These are phyloP conservation scores for Heliocidaris erythrogramma DNA, from an alignment of 35 echinoderm and acorn worm species.

Conservation along the genomic window DNA sequence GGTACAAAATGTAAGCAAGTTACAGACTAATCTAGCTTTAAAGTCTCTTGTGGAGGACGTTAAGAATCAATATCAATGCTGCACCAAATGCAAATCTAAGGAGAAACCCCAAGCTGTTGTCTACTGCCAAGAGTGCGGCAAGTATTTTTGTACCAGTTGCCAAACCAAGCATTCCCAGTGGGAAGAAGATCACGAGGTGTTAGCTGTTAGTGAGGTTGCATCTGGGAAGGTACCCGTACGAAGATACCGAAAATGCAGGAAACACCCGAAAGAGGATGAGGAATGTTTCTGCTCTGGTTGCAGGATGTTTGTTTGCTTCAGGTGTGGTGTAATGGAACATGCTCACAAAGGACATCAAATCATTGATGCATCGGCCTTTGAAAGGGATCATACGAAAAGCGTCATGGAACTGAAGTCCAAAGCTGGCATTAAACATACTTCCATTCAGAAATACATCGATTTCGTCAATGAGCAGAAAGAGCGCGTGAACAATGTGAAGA, in stretches of 20 bases:
- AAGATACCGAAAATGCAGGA: not conserved
- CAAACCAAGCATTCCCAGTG: not conserved
- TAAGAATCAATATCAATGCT: not conserved
- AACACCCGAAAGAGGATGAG: not conserved
- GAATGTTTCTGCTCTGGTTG: not conserved
- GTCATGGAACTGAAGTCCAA: not conserved
- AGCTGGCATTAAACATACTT: not conserved
- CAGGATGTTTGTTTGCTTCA: not conserved
- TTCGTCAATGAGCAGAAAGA: not conserved
- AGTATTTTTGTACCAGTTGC: not conserved
- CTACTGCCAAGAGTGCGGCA: not conserved
- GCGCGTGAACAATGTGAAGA: not conserved
- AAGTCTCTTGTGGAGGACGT: not conserved
- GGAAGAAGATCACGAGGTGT: not conserved
- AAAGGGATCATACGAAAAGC: not conserved
- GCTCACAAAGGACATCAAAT: not conserved
- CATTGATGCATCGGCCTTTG: not conserved
- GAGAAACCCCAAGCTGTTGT: not conserved
- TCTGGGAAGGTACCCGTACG: not conserved
- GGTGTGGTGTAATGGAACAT: not conserved
- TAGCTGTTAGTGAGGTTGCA: not conserved
- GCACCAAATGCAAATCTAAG: not conserved
- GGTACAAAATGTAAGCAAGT: not conserved
- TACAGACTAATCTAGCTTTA: not conserved
- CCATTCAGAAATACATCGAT: not conserved